Base-by-base conservation (phyloP, 2,113 vertebrate genomes). In the Rhadina sibilatrix region DNA sequence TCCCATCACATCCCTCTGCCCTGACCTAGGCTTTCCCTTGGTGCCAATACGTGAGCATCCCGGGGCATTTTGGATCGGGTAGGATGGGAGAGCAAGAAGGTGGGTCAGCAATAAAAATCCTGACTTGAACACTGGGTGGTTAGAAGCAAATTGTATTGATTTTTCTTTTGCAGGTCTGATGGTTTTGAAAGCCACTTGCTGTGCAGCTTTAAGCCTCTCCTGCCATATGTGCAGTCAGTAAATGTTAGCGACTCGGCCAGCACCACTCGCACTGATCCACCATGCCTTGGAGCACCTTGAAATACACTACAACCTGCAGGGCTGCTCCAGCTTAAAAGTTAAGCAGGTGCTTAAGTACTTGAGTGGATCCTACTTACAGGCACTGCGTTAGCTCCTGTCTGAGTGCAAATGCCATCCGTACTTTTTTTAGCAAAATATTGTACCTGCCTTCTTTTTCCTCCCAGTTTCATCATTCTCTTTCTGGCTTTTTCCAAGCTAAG, bases 101-200 rank as follows among this genome's bases (percentile, higher is more conserved):
- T 80, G 78, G 86, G 76, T 88, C 53, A 57, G 79, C 68, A 93
- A 13, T 85, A 74, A 82, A 95, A 95, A 89, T 71, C 61, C 53
- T 2, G 15, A 31, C 60, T 80, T 42, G 83, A 52, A 42, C 70
- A 61, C 53, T 57, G 33, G 46, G 25, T 85, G 70, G 83, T 95
- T 95, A 81, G 88, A 87, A 94, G 93, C 69, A 96, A 95, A 94
- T 96, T 71, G 65, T 94, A 96, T 96, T 35, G 95, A 94, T 93
- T 96, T 87, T 80, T 84, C 53, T 90, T 86, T 86, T 16, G 46
- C 77, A n/a, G 88, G 74, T 53, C 76, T 81, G 90, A 89, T 74
- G 86, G 66, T 53, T 92, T 93, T 92, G 93, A 95, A 95, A 94
- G 92, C 86, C 42, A 77, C 94, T 96, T 78, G 92, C 85, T 96